Conservation (phyloP, 2,888 invertebrate species). For the Limnephilus marmoratus region DNA sequence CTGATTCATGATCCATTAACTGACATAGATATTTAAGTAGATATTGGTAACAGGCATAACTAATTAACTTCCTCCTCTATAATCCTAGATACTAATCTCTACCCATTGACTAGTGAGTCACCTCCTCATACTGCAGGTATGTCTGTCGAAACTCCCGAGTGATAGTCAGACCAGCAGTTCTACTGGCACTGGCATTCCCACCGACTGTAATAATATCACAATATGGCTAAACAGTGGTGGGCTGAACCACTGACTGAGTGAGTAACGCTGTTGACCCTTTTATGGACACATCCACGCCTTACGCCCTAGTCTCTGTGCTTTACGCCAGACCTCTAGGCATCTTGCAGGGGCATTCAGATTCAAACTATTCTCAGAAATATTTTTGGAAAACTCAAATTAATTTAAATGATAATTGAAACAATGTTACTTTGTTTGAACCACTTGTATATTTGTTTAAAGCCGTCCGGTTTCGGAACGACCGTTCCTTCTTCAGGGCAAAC, state of each 20-base stretch:
- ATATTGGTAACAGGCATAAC: not conserved
- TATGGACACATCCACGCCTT: constrained; percentile 65
- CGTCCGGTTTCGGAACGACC: too few relatives aligned
- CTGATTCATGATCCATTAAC: too few relatives aligned
- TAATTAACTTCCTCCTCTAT: constrained; percentile 24
- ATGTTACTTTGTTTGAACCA: too few relatives aligned
- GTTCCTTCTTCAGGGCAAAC: too few relatives aligned
- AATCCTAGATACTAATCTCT: not conserved
- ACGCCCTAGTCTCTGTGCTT: constrained; percentile 58
- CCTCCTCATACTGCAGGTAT: not conserved
- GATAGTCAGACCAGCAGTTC: constrained; percentile 55
- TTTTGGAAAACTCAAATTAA: too few relatives aligned
- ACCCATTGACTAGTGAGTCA: constrained; percentile 51
- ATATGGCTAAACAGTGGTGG: constrained; percentile 39
- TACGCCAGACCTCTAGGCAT: constrained; percentile 55
- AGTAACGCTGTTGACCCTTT: constrained; percentile 63
- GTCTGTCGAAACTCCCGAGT: constrained; percentile 58
- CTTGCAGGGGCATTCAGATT: not conserved
- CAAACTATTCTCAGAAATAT: not conserved
- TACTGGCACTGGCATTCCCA: constrained; percentile 3
- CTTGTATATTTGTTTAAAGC: too few relatives aligned
- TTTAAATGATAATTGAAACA: too few relatives aligned
- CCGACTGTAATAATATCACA: not conserved
- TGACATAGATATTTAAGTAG: too few relatives aligned
- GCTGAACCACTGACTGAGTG: constrained; percentile 47